A percentile compares a stretch with the other conserved stretches of the same genome.
These are phyloP conservation scores for Pseudocheirus occidentalis DNA, from an alignment of 2,797 vertebrate genomes.

Conservation along the genomic window DNA sequence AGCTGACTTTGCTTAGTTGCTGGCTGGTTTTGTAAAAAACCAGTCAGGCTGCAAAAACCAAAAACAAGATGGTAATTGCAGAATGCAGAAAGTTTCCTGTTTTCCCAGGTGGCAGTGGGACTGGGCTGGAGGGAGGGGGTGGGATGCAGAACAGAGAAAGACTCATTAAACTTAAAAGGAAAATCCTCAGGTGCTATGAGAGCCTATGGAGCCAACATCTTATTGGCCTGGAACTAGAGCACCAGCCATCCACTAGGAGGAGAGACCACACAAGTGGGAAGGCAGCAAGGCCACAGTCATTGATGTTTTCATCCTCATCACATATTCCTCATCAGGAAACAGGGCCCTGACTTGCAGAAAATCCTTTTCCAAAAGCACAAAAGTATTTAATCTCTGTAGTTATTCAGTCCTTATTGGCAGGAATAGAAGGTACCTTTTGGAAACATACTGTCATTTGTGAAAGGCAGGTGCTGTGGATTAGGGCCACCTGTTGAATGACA, in stretches of 20 bases:
- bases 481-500: conserved; percentile 74
- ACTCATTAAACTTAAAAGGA: conserved; percentile 30
- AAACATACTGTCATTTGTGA: conserved; percentile 60
- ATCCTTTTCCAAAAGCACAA: conserved; percentile 63
- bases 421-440: conserved; percentile 46
- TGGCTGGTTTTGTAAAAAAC: conserved; percentile 53
- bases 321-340: conserved; percentile 59
- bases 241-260: conserved; percentile 57
- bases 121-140: conserved; percentile 2
- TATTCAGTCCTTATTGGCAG: conserved; percentile 57
- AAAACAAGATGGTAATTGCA: conserved; percentile 29
- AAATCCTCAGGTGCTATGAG: conserved; percentile 51
- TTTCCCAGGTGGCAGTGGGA: conserved; percentile 24
- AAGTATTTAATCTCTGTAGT: conserved; percentile 70
- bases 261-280: conserved; percentile 31
- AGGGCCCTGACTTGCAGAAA: conserved; percentile 69
- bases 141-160: conserved; percentile 53
- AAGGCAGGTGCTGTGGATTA: conserved; percentile 72
- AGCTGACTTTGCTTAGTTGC: conserved; percentile 33
- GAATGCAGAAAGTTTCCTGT: conserved; percentile 48
- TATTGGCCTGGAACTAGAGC: conserved; percentile 55
- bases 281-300: conserved; percentile 65
- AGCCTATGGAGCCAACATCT: conserved; percentile 51
- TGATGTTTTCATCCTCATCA: conserved; percentile 71
- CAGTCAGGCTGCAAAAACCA: conserved; percentile 36